These are phyloP conservation scores for Isurus oxyrinchus DNA, from an alignment of 2,113 vertebrate species.

Conservation along the genomic window DNA sequence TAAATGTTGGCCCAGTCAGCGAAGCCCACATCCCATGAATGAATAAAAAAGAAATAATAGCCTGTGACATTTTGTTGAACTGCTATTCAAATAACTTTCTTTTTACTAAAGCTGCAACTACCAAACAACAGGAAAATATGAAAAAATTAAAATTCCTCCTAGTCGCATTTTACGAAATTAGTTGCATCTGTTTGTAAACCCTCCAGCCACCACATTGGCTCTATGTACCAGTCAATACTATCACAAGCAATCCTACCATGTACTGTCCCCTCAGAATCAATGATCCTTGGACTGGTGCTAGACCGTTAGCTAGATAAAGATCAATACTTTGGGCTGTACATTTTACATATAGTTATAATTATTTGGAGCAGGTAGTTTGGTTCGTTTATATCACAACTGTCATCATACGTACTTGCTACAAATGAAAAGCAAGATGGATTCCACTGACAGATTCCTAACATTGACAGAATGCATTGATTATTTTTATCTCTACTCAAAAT, in stretches of 20 bases:
- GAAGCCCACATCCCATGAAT: too few species aligned
- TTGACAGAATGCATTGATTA: not conserved
- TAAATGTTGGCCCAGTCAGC: too few species aligned
- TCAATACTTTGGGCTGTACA: not conserved
- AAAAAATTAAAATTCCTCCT: constrained; percentile 26
- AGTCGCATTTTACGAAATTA: not conserved
- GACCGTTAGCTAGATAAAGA: not conserved
- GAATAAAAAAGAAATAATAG: not conserved
- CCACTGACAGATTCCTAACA: not conserved
- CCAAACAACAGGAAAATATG: not conserved
- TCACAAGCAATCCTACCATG: not conserved
- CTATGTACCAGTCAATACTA: not conserved
- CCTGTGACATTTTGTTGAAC: not conserved
- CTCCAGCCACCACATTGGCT: not conserved
- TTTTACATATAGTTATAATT: not conserved
- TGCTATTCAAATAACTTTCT: not conserved
- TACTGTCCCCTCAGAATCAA: not conserved
- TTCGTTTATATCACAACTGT: not conserved
- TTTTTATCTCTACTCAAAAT: not conserved
- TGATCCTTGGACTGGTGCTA: not conserved
- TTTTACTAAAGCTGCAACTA: not conserved
- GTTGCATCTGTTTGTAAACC: not conserved
- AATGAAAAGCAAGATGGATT: not conserved
- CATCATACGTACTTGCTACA: not conserved
- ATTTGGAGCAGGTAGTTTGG: not conserved